These are phyloP conservation scores for Chaunax sp. DNA, from an alignment of 2,797 vertebrate species.

Conservation along the genomic window DNA sequence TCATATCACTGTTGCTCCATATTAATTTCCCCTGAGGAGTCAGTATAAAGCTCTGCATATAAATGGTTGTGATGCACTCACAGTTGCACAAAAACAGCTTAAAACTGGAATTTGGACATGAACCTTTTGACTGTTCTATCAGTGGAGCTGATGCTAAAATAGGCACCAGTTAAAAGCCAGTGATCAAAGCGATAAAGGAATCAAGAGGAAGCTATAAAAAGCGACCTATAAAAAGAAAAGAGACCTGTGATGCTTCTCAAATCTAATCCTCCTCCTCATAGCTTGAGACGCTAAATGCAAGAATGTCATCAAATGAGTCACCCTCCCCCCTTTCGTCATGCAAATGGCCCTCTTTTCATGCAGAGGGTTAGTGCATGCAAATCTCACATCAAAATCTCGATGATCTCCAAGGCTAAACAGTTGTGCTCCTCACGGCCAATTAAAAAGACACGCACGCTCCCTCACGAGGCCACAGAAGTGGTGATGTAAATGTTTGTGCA, in stretches of 20 bases:
- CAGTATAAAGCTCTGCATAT: conserved; percentile 31
- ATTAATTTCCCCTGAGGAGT: conserved; percentile 60
- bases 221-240: conserved; percentile 56
- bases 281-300: conserved; percentile 41
- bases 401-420: conserved; percentile 50
- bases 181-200: conserved; percentile 58
- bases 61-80: conserved; percentile 34
- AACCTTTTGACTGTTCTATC: conserved; percentile 21
- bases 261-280: conserved; percentile 48
- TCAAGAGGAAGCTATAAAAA: conserved; percentile 57
- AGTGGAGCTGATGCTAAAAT: conserved; percentile 39
- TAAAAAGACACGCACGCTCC: conserved; percentile 45
- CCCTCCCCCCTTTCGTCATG: conserved; percentile 38
- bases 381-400: conserved; percentile 59
- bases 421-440: conserved; percentile 52
- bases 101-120: conserved; percentile 5
- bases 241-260: conserved; percentile 40
- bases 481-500: conserved; percentile 58
- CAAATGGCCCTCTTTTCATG: conserved; percentile 54
- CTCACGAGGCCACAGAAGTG: conserved; percentile 31
- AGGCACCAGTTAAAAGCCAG: conserved; percentile 21
- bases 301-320: conserved; percentile 51
- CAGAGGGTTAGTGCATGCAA: conserved; percentile 40
- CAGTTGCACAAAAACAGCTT: conserved; percentile 2
- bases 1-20: conserved; percentile 42